These are phyloP conservation scores for Stenotaenia linearis DNA, from an alignment of 2,888 invertebrate genomes.

Conservation along the genomic window DNA sequence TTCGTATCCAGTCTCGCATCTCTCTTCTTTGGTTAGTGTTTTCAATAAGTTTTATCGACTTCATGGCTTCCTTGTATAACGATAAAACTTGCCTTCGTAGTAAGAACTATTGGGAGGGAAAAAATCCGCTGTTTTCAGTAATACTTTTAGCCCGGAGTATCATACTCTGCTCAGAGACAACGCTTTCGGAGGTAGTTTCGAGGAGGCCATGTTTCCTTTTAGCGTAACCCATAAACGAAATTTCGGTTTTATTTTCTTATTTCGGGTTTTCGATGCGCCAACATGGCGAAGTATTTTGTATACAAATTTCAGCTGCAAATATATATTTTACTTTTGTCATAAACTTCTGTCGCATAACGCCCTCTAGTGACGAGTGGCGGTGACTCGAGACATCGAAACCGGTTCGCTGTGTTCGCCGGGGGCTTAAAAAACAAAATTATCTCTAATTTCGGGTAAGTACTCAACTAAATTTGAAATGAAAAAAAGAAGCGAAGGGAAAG, in stretches of 20 bases:
- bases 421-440: not conserved
- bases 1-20: not conserved
- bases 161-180: not conserved
- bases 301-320: too few relatives aligned
- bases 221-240: not conserved
- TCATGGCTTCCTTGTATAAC: not conserved
- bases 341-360: not conserved
- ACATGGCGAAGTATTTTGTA: too few relatives aligned
- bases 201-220: not conserved
- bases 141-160: not conserved
- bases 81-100: conserved; percentile 1
- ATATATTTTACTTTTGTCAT: too few relatives aligned
- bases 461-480: not conserved
- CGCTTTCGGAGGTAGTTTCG: not conserved
- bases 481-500: too few relatives aligned
- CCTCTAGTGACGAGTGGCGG: not conserved
- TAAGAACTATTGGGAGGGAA: not conserved
- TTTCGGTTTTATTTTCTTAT: not conserved
- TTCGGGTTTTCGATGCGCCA: not conserved
- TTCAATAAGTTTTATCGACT: not conserved
- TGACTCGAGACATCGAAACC: not conserved
- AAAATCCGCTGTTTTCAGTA: not conserved
- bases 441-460: not conserved
- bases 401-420: not conserved
- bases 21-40: not conserved